phyloP scores from a whole-genome alignment of 2,888 invertebrate genomes.

The Nowickia ferox region DNA sequence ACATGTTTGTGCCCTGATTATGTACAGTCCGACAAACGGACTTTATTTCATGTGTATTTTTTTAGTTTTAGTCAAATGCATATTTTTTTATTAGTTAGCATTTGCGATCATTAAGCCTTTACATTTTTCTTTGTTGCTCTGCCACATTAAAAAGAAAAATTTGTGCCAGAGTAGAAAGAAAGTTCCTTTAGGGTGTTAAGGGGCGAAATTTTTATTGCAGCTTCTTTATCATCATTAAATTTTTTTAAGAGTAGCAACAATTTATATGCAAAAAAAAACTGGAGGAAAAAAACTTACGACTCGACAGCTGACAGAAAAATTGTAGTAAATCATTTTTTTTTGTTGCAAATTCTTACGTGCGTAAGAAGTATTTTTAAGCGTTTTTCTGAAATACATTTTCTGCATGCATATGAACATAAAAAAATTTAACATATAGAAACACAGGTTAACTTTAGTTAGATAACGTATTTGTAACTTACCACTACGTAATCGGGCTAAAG shows the following conservation, averaged over 20 bases:
- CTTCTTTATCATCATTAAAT: conserved; percentile 56
- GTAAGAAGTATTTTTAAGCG: conserved; percentile 5
- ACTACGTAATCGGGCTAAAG: too few species aligned
- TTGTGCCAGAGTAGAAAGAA: conserved; percentile 41
- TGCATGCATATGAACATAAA: neutral
- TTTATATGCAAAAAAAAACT: conserved; percentile 1
- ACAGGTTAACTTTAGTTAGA: too few species aligned
- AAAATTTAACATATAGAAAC: neutral
- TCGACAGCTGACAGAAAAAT: conserved; percentile 71
- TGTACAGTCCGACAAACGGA: neutral
- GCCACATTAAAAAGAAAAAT: conserved; percentile 32
- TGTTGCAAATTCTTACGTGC: conserved; percentile 13
- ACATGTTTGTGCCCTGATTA: conserved; percentile 39
- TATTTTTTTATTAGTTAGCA: conserved; percentile 18
- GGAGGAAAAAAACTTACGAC: neutral
- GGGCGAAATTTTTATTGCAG: conserved; percentile 53
- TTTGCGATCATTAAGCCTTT: conserved; percentile 38
- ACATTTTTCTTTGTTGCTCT: neutral
- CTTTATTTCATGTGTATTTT: conserved; percentile 1
- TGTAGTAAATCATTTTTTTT: conserved; percentile 58
- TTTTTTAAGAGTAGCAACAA: conserved; percentile 47
- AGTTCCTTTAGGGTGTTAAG: conserved; percentile 57
- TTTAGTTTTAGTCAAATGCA: neutral
- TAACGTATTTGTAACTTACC: too few species aligned
- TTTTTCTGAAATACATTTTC: neutral